A percentile compares a stretch with the other conserved stretches of the same genome.
Evolutionary conservation across 2,888 invertebrate genomes (phyloP).

Genomic region (Apotomis betuletana): DNA sequence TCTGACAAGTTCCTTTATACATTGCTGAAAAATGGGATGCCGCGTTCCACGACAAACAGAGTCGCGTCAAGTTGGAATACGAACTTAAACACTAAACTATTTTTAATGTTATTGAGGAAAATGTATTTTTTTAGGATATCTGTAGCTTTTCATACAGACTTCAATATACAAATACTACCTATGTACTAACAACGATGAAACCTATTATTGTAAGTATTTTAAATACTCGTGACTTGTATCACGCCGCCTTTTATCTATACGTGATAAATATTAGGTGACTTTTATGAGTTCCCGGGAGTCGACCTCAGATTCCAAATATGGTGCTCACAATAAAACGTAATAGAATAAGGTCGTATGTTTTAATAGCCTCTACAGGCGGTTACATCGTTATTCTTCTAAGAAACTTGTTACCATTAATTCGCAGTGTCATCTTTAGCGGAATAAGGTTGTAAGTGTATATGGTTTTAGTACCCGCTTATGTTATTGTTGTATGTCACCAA

Average conservation of each 20-base stretch:
- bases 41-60: too few species aligned
- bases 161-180: neutral
- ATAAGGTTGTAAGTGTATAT: constrained; percentile 3
- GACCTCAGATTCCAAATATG: constrained; percentile 33
- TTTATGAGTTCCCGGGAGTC: constrained; percentile 33
- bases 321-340: neutral
- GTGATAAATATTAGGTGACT: constrained; percentile 29
- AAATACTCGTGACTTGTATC: constrained; percentile 23
- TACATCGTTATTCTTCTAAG: neutral
- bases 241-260: constrained; percentile 10
- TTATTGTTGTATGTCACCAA: constrained; percentile 10
- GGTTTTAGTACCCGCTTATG: neutral
- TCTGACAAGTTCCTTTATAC: too few species aligned
- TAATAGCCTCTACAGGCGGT: neutral
- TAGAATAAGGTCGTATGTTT: constrained; percentile 7
- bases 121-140: too few species aligned
- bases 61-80: too few species aligned
- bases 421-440: constrained; percentile 8
- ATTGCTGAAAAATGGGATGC: too few species aligned
- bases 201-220: constrained; percentile 4
- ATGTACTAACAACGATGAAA: neutral
- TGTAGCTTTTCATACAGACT: too few species aligned
- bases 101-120: too few species aligned
- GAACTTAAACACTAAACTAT: too few species aligned
- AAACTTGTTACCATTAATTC: neutral